A percentile compares a stretch with the other conserved stretches of the same genome.
phyloP scores from a whole-genome alignment of 2,113 vertebrate species.

The Cichladusa arquata region DNA sequence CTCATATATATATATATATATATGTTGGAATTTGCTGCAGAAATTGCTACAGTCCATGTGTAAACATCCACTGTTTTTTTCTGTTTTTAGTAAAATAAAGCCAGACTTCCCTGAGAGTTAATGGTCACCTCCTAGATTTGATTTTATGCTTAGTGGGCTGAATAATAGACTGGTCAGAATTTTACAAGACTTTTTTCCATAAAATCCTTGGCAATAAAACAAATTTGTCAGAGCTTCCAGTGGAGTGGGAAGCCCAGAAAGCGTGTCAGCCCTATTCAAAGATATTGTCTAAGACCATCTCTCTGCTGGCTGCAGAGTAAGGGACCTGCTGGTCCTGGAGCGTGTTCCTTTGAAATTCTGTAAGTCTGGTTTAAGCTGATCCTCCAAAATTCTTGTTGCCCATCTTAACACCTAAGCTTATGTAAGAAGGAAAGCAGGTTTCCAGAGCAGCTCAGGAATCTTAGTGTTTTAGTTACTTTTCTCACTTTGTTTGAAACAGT shows the following conservation, averaged over 20 bases:
- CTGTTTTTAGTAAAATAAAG: neutral
- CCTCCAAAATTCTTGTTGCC: neutral
- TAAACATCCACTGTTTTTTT: neutral
- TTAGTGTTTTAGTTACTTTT: neutral
- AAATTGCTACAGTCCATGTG: neutral
- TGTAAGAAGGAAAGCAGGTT: neutral
- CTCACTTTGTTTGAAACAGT: neutral
- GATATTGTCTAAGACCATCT: neutral
- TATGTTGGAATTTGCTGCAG: neutral
- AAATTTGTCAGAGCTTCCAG: neutral
- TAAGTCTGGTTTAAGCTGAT: neutral
- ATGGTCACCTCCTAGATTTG: neutral
- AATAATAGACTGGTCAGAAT: conserved; percentile 26
- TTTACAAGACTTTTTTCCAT: neutral
- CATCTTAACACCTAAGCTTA: neutral
- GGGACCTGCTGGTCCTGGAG: neutral
- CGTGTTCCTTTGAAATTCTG: neutral
- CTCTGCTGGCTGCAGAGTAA: neutral
- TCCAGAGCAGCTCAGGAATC: neutral
- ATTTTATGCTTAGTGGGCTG: conserved; percentile 44
- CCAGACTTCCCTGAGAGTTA: neutral
- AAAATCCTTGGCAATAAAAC: neutral
- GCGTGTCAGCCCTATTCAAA: neutral
- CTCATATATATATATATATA: neutral
- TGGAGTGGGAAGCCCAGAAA: neutral